These are phyloP conservation scores for Phyllostomus hastatus DNA, from an alignment of 2,113 vertebrate genomes.

Conservation along the genomic window DNA sequence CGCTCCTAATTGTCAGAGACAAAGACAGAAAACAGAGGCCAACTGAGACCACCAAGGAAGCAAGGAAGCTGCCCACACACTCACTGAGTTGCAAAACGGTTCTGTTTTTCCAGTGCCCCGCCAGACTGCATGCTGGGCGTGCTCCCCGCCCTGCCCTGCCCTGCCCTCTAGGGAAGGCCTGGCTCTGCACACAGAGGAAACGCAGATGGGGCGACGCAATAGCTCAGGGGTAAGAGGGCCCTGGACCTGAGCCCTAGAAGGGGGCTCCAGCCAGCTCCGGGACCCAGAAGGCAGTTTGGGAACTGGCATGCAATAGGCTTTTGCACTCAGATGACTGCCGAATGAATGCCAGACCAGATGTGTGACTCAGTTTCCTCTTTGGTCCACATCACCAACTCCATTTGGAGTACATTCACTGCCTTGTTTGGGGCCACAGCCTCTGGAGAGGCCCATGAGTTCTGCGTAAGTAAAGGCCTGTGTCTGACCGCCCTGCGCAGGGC, in stretches of 20 bases:
- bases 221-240: background rate
- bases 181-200: background rate
- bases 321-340: background rate
- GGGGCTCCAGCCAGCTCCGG: background rate
- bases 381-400: background rate
- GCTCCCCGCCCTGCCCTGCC: background rate
- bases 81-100: background rate
- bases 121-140: background rate
- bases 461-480: background rate
- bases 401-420: background rate
- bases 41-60: background rate
- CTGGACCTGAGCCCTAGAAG: background rate
- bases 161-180: background rate
- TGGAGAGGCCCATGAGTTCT: background rate
- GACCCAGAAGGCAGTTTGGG: background rate
- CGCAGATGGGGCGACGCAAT: background rate
- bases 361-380: constrained; percentile 14
- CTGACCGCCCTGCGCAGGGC: background rate
- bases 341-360: background rate
- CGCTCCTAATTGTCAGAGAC: background rate
- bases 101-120: background rate
- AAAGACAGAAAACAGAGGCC: background rate
- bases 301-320: background rate
- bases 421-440: background rate
- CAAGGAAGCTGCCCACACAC: background rate